Conservation (phyloP, 2,888 invertebrate species). For the Melolontha melolontha region DNA sequence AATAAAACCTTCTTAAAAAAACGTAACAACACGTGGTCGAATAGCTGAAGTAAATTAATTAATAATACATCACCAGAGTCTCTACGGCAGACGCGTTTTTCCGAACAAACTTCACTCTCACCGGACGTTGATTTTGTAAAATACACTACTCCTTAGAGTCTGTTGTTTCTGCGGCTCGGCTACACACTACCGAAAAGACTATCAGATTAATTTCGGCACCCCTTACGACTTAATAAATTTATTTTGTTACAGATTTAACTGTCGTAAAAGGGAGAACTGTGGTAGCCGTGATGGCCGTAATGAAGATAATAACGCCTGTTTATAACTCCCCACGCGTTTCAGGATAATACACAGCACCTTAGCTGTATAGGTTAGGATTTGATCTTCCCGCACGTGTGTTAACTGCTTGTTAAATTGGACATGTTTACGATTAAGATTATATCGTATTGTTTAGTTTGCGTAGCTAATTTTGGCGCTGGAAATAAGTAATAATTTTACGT, state of each 20-base stretch:
- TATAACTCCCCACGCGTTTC: constrained; percentile 21
- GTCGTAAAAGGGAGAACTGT: constrained; percentile 14
- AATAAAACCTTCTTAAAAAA: no score
- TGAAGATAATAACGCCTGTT: constrained; percentile 32
- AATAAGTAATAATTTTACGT: no score
- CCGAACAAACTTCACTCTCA: no score
- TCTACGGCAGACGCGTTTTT: no score
- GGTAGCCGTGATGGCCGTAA: constrained; percentile 23
- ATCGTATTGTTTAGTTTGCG: no score
- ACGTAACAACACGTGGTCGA: no score
- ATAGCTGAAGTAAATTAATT: no score
- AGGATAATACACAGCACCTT: neutral
- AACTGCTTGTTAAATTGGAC: constrained; percentile 6
- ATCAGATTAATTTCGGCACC: constrained; percentile 25
- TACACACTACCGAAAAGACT: neutral
- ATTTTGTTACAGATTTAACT: constrained; percentile 32
- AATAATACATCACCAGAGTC: no score
- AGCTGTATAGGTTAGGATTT: constrained; percentile 18
- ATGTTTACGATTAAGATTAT: constrained; percentile 5
- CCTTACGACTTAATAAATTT: constrained; percentile 33
- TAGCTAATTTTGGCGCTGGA: no score
- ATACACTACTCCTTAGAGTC: no score
- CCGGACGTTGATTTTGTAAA: no score
- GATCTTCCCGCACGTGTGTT: constrained; percentile 1
- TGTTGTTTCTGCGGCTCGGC: constrained; percentile 5